A percentile compares a stretch with the other conserved stretches of the same genome.
Conservation (phyloP, 1,140 invertebrate genomes). For the Tribolium madens region DNA sequence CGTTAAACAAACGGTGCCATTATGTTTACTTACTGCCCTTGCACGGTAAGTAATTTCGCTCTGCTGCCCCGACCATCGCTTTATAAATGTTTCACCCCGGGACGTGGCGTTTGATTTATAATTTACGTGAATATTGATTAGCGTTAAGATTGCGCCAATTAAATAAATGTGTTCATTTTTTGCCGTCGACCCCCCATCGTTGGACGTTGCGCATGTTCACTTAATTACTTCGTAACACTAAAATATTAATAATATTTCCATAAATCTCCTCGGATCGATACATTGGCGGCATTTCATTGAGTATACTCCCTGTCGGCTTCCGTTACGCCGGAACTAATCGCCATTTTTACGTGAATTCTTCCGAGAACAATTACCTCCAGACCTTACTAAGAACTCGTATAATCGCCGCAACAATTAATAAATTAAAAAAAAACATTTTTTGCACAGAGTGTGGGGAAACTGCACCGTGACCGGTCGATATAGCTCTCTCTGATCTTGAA, state of each 20-base stretch:
- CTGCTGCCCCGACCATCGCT: not conserved
- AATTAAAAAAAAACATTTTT: not conserved
- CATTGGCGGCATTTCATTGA: not conserved
- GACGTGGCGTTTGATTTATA: not conserved
- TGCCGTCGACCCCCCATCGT: not conserved
- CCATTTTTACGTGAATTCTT: slow-evolving; percentile 31
- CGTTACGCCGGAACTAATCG: slow-evolving; percentile 25
- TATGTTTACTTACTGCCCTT: not conserved
- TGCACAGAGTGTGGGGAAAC: not conserved
- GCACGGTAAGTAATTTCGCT: not conserved
- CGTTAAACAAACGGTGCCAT: not conserved
- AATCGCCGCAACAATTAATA: slow-evolving; percentile 2
- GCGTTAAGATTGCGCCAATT: not conserved
- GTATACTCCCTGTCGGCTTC: slow-evolving; percentile 9
- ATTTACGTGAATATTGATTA: not conserved
- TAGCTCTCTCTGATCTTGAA: slow-evolving; percentile 31
- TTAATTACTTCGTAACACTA: not conserved
- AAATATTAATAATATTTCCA: slow-evolving; percentile 1
- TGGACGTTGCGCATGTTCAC: not conserved
- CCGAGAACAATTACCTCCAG: slow-evolving; percentile 10
- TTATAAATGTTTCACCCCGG: not conserved
- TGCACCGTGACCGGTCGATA: slow-evolving; percentile 30
- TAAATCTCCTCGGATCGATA: slow-evolving; percentile 2
- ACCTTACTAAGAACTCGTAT: not conserved
- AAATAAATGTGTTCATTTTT: not conserved